Conservation (phyloP, 2,113 vertebrate genomes). For the Menidia beryllina region DNA sequence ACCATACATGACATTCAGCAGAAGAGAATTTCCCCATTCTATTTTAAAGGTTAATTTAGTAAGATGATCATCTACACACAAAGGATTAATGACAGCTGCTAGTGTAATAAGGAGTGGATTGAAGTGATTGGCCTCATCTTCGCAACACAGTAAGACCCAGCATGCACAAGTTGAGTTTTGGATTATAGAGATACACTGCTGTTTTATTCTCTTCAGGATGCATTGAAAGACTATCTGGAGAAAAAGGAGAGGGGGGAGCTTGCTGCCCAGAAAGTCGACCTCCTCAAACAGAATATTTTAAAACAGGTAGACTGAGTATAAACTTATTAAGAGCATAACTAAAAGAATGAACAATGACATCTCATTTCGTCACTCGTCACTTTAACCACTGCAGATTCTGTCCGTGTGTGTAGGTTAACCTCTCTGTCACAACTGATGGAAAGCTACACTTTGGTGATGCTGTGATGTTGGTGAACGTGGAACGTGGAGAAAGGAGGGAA, state of each 20-base stretch:
- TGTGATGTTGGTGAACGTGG: slow-evolving; percentile 86
- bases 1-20: too few relatives aligned
- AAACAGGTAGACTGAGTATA: slow-evolving; percentile 79
- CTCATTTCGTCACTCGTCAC: too few relatives aligned
- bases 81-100: too few relatives aligned
- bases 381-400: background rate
- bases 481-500: background rate
- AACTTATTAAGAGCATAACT: background rate
- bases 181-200: too few relatives aligned
- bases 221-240: slow-evolving; percentile 82
- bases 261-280: slow-evolving; percentile 82
- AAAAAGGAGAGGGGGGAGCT: slow-evolving; percentile 87
- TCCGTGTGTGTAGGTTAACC: slow-evolving; percentile 76
- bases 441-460: slow-evolving; percentile 87
- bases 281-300: slow-evolving; percentile 81
- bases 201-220: slow-evolving; percentile 84
- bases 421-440: slow-evolving; percentile 84
- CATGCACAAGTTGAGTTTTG: too few relatives aligned
- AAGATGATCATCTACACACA: too few relatives aligned
- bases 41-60: too few relatives aligned
- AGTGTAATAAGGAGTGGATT: too few relatives aligned
- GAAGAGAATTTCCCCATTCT: too few relatives aligned
- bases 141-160: too few relatives aligned
- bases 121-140: too few relatives aligned
- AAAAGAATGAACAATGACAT: background rate